Evolutionary conservation across 1,140 invertebrate species (phyloP).

Genomic region (Leptinotarsa texana): DNA sequence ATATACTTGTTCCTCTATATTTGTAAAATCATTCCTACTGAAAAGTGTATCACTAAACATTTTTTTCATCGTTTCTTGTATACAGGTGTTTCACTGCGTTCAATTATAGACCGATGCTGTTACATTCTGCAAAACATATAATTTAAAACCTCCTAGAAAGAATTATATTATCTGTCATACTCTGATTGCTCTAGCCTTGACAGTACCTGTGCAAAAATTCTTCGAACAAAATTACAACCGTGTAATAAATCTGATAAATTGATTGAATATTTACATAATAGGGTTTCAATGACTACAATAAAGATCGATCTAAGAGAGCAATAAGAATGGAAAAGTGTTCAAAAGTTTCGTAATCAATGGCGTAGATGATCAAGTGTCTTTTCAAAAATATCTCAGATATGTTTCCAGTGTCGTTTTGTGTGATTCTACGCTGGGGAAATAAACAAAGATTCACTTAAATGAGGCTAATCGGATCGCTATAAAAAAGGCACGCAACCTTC

Average conservation of each 20-base stretch:
- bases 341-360: background rate
- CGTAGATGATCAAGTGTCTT: background rate
- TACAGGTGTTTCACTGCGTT: no score
- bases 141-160: background rate
- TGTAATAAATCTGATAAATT: constrained; percentile 9
- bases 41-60: no score
- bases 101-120: no score
- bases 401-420: no score
- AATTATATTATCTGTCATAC: background rate
- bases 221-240: background rate
- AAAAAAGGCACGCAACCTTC: no score
- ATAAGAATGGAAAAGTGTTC: background rate
- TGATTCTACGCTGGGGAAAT: no score
- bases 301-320: background rate
- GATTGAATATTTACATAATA: constrained; percentile 13
- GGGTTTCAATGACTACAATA: background rate
- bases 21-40: no score
- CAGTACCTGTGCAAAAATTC: constrained; percentile 1
- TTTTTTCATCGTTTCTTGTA: no score
- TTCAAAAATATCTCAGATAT: no score
- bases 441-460: no score
- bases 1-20: no score
- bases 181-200: background rate
- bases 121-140: constrained; percentile 1
- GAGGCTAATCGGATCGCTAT: no score